Percentiles rank a stretch among this genome's conserved stretches.
These are phyloP conservation scores for Theonella swinhoei DNA, from an alignment of 37 sponge, comb jelly and placozoan genomes.

Conservation along the genomic window DNA sequence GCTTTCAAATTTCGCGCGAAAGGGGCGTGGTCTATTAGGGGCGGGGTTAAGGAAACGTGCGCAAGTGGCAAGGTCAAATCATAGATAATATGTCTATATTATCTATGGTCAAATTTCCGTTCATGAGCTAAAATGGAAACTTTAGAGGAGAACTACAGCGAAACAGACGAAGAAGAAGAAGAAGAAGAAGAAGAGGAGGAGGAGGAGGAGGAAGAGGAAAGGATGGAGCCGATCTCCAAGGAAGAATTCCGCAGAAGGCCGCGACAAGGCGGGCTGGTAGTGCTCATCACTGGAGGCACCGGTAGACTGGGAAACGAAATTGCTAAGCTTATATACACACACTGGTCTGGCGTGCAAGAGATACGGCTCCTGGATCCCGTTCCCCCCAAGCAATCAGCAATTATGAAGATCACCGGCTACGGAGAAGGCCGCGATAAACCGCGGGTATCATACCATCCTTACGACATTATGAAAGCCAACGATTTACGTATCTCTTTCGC, in stretches of 20 bases:
- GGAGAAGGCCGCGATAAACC: slow-evolving; percentile 4
- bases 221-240: neutral
- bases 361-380: slow-evolving; percentile 24
- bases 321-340: slow-evolving; percentile 27
- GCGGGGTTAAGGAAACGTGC: neutral
- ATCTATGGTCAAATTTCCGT: too few species aligned
- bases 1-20: neutral
- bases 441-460: slow-evolving; percentile 38
- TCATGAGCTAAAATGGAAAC: neutral
- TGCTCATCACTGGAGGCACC: slow-evolving; percentile 57
- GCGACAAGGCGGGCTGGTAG: slow-evolving; percentile 4
- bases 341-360: slow-evolving; percentile 30
- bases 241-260: too few species aligned
- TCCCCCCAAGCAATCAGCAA: neutral
- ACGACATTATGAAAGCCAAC: slow-evolving; percentile 1
- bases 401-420: slow-evolving; percentile 44
- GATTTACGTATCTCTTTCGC: neutral
- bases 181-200: neutral
- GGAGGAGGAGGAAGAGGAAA: neutral
- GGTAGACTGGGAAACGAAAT: slow-evolving; percentile 45
- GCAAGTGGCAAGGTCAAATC: too few species aligned
- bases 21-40: neutral
- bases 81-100: too few species aligned
- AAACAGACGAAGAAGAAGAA: neutral
- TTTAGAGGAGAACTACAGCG: neutral